Evolutionary conservation across 2,888 invertebrate species (phyloP).

Genomic region (Heliothis peltigera): DNA sequence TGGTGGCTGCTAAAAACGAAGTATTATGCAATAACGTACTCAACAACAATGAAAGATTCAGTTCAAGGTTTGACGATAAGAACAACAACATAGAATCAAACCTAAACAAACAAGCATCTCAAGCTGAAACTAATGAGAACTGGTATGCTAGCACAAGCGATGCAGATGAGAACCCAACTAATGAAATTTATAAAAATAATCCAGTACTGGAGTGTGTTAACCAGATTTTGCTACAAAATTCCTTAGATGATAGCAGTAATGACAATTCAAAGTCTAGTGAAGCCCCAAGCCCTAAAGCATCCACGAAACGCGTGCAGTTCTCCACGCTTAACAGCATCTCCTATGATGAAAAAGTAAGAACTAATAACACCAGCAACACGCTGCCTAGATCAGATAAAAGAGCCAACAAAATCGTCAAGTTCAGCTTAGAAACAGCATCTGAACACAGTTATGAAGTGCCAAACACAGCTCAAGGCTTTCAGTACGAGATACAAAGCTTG

Average conservation of each 20-base stretch:
- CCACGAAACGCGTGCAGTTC: constrained; percentile 91
- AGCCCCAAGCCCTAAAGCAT: constrained; percentile 84
- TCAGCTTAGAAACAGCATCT: constrained; percentile 87
- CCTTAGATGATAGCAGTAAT: constrained; percentile 90
- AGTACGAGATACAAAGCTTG: constrained; percentile 91
- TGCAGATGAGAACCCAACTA: constrained; percentile 93
- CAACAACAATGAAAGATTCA: constrained; percentile 76
- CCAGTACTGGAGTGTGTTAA: constrained; percentile 96
- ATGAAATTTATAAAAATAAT: constrained; percentile 93
- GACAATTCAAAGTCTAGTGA: constrained; percentile 87
- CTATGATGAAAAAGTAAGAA: constrained; percentile 85
- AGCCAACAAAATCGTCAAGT: constrained; percentile 87
- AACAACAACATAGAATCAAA: constrained; percentile 79
- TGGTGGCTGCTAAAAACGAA: constrained; percentile 85
- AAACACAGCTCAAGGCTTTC: constrained; percentile 87
- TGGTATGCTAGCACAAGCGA: constrained; percentile 95
- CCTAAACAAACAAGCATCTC: constrained; percentile 71
- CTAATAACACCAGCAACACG: constrained; percentile 75
- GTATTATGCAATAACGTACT: constrained; percentile 81
- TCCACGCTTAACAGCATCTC: constrained; percentile 91
- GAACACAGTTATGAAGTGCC: constrained; percentile 91
- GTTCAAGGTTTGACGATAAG: constrained; percentile 75
- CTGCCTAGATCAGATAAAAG: constrained; percentile 85
- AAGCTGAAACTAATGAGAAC: constrained; percentile 91
- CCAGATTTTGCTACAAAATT: constrained; percentile 94